Evolutionary conservation across 2,797 vertebrate genomes (phyloP).

Genomic region (Telmatherina bonti): DNA sequence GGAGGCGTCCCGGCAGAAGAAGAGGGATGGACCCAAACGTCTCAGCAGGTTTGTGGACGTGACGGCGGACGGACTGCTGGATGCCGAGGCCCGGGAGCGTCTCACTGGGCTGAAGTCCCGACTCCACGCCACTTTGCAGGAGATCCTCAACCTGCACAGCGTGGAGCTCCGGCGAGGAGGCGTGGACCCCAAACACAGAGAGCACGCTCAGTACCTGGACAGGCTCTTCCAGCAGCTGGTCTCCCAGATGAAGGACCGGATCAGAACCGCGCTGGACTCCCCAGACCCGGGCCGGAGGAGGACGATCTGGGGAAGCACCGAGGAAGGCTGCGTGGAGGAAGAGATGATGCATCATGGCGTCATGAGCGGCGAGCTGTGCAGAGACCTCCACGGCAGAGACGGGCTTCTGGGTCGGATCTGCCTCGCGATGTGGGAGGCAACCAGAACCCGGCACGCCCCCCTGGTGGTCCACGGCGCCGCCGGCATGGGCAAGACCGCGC

Average conservation of each 20-base stretch:
- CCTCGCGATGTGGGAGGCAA: slow-evolving; percentile 71
- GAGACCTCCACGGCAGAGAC: slow-evolving; percentile 76
- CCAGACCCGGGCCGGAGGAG: not conserved
- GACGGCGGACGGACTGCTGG: slow-evolving; percentile 71
- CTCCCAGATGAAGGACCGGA: slow-evolving; percentile 79
- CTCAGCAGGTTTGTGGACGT: slow-evolving; percentile 75
- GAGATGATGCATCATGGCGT: slow-evolving; percentile 82
- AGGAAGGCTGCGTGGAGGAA: slow-evolving; percentile 59
- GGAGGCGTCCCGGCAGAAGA: slow-evolving; percentile 76
- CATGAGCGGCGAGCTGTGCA: slow-evolving; percentile 58
- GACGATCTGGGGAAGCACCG: slow-evolving; percentile 34
- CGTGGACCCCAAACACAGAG: slow-evolving; percentile 71
- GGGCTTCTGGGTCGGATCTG: slow-evolving; percentile 80
- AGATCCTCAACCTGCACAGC: slow-evolving; percentile 73
- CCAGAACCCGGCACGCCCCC: slow-evolving; percentile 57
- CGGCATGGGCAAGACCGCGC: slow-evolving; percentile 85
- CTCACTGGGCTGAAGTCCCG: slow-evolving; percentile 80
- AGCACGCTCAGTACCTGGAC: slow-evolving; percentile 83
- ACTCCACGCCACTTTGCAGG: slow-evolving; percentile 51
- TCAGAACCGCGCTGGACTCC: slow-evolving; percentile 37
- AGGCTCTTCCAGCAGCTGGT: slow-evolving; percentile 83
- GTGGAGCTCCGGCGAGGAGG: slow-evolving; percentile 77
- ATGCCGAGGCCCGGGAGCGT: slow-evolving; percentile 79
- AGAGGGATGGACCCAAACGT: slow-evolving; percentile 66
- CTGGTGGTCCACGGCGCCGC: slow-evolving; percentile 81